Evolutionary conservation across 2,888 invertebrate species (phyloP).

Genomic region (Buathra laborator): DNA sequence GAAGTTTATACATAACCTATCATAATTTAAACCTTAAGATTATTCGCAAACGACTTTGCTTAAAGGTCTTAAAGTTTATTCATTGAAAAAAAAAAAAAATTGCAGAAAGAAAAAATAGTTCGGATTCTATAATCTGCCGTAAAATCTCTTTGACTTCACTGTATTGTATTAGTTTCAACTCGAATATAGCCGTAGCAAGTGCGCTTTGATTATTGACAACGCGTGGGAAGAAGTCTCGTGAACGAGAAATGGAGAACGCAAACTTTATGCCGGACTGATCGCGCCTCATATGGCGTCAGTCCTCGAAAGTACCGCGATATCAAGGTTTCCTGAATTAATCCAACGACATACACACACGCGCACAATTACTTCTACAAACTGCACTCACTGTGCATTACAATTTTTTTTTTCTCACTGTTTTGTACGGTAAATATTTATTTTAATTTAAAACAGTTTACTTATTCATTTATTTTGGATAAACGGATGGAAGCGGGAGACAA

Average conservation of each 20-base stretch:
- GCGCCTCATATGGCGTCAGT: constrained; percentile 60
- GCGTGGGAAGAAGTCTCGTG: constrained; percentile 55
- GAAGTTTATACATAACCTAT: not conserved
- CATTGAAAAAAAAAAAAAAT: not conserved
- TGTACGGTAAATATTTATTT: not conserved
- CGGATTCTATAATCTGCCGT: not conserved
- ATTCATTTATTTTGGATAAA: not conserved
- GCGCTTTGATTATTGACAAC: constrained; percentile 23
- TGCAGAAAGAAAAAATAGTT: not conserved
- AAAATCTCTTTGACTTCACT: not conserved
- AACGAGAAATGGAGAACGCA: constrained; percentile 24
- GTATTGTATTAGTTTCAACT: not conserved
- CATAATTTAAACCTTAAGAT: not conserved
- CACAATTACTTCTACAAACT: too few species aligned
- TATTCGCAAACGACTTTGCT: too few species aligned
- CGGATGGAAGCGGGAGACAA: not conserved
- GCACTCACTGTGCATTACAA: not conserved
- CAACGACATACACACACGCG: not conserved
- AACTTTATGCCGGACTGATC: constrained; percentile 30
- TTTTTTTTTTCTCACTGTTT: not conserved
- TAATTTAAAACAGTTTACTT: not conserved
- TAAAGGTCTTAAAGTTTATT: too few species aligned
- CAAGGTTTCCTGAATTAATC: constrained; percentile 30
- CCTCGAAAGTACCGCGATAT: constrained; percentile 55
- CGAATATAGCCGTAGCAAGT: constrained; percentile 8